phyloP scores from a whole-genome alignment of 2,113 vertebrate species.

The Himantopus leucocephalus region DNA sequence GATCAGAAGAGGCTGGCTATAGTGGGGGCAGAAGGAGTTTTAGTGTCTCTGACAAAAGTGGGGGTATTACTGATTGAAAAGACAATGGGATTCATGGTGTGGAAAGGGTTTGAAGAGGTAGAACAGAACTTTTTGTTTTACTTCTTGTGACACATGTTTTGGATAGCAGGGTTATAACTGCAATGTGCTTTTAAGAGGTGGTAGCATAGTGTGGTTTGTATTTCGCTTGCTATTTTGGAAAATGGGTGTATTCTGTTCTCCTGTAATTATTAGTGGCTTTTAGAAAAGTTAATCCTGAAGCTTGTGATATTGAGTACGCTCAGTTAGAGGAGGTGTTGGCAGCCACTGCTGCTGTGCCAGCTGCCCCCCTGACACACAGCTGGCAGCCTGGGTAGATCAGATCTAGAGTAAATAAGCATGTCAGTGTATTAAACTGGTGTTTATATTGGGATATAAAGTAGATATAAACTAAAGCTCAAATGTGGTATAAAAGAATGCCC shows the following conservation, averaged over 20 bases:
- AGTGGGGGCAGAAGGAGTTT: background rate
- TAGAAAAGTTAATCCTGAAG: background rate
- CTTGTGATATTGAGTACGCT: background rate
- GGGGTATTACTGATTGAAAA: background rate
- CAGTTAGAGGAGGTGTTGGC: background rate
- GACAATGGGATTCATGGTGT: background rate
- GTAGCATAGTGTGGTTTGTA: background rate
- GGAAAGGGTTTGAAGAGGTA: background rate
- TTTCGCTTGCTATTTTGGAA: background rate
- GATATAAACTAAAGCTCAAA: background rate
- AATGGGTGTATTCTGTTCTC: background rate
- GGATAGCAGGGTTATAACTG: background rate
- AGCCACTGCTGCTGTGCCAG: background rate
- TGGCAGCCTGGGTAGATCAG: background rate
- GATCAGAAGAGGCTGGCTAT: background rate
- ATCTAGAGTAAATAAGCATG: background rate
- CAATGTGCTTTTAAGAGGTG: background rate
- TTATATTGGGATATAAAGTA: background rate
- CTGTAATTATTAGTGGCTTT: background rate
- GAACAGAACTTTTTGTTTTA: background rate
- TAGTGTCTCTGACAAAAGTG: background rate
- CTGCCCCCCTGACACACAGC: too few relatives aligned
- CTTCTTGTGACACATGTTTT: fast-evolving
- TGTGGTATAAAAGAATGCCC: background rate
- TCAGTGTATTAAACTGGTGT: background rate